Percentiles rank a stretch among this genome's conserved stretches.
Conservation (phyloP, 2,888 invertebrate species). For the Eupeodes luniger region DNA sequence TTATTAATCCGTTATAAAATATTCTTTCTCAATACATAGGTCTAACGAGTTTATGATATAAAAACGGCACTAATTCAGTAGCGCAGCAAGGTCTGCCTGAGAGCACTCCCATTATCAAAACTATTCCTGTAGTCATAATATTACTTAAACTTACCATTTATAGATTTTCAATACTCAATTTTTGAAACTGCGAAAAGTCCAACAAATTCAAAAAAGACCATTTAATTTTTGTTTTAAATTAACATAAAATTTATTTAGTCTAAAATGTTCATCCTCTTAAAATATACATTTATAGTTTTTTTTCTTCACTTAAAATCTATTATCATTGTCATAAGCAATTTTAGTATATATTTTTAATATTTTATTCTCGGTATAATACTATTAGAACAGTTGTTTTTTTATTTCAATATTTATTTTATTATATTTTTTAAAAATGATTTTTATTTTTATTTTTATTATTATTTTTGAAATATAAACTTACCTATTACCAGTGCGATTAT, state of each 20-base stretch:
- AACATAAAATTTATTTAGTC: constrained; percentile 54
- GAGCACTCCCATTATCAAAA: too few species aligned
- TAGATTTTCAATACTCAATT: too few species aligned
- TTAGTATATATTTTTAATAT: constrained; percentile 6
- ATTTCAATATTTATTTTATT: not conserved
- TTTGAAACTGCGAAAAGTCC: too few species aligned
- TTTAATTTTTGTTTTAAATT: not conserved
- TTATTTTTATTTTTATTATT: not conserved
- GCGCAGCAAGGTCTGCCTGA: too few species aligned
- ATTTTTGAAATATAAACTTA: constrained; percentile 33
- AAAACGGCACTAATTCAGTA: too few species aligned
- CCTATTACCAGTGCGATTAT: constrained; percentile 61
- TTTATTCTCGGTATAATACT: constrained; percentile 51
- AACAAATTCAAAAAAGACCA: too few species aligned
- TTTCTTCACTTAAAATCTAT: constrained; percentile 32
- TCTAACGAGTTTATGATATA: too few species aligned
- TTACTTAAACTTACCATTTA: too few species aligned
- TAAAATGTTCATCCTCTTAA: constrained; percentile 44
- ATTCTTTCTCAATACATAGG: too few species aligned
- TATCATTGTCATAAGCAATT: constrained; percentile 32
- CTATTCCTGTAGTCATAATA: too few species aligned
- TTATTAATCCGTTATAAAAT: too few species aligned
- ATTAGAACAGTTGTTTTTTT: constrained; percentile 29
- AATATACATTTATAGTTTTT: constrained; percentile 26
- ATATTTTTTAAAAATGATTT: constrained; percentile 3